Evolutionary conservation across 2,888 invertebrate species (phyloP).

Genomic region (Acanthosepion lycidas): DNA sequence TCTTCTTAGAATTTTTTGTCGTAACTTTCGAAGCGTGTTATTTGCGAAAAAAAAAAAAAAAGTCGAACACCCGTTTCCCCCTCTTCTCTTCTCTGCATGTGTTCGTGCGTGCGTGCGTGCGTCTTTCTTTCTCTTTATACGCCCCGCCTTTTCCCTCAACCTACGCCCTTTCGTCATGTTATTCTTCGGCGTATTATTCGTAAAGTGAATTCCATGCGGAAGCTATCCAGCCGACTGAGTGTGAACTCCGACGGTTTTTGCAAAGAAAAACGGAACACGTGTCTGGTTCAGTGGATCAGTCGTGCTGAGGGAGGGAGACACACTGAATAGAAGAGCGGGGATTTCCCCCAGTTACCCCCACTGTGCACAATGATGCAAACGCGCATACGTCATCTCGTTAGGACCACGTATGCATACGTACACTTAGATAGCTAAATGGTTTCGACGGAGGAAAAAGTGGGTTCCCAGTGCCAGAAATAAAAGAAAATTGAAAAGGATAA

Average conservation of each 20-base stretch:
- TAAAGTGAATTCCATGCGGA: neutral
- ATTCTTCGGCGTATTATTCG: neutral
- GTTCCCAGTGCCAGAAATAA: no score
- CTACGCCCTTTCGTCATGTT: neutral
- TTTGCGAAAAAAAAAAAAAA: neutral
- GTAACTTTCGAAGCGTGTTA: neutral
- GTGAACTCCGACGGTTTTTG: neutral
- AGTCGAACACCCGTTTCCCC: neutral
- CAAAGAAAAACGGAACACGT: constrained; percentile 11
- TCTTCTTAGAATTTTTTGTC: neutral
- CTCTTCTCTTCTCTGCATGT: neutral
- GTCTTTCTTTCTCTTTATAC: neutral
- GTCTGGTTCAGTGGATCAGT: constrained; percentile 7
- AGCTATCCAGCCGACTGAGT: constrained; percentile 16
- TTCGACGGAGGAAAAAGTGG: no score
- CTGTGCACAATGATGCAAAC: neutral
- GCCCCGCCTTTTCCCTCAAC: neutral
- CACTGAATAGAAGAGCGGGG: neutral
- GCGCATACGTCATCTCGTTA: neutral
- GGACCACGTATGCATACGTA: neutral
- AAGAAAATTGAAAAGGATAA: no score
- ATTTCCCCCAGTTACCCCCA: neutral
- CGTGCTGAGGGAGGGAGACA: constrained; percentile 20
- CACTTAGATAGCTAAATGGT: neutral
- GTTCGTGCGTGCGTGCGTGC: neutral